Evolutionary conservation across 2,797 vertebrate genomes (phyloP).

Genomic region (Spizella passerina): DNA sequence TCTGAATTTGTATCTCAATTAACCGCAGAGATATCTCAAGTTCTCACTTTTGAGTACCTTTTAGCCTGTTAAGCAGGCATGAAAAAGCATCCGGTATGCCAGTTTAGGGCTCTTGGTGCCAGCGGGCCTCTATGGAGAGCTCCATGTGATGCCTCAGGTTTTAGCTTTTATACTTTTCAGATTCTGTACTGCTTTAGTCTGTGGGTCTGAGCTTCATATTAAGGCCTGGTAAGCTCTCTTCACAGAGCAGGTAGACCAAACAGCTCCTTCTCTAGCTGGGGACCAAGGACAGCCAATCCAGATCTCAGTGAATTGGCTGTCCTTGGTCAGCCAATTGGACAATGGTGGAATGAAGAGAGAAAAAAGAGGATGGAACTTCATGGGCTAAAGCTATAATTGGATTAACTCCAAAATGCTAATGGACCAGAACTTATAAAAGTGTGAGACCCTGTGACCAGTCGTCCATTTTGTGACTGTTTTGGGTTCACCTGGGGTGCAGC

Average conservation of each 20-base stretch:
- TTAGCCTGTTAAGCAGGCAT: neutral
- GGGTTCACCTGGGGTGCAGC: neutral
- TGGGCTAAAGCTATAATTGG: neutral
- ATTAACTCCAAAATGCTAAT: neutral
- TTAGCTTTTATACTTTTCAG: neutral
- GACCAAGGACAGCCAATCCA: neutral
- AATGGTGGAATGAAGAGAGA: rapidly evolving
- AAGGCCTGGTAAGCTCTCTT: neutral
- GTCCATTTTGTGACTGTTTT: neutral
- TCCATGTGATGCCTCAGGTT: neutral
- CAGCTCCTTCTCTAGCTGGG: neutral
- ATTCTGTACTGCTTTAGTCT: neutral
- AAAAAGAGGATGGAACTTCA: neutral
- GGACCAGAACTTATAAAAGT: neutral
- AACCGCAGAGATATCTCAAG: neutral
- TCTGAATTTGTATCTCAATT: neutral
- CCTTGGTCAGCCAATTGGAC: no score
- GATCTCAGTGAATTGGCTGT: neutral
- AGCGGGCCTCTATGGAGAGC: rapidly evolving
- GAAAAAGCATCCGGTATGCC: neutral
- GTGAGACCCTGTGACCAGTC: rapidly evolving
- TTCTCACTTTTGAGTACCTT: neutral
- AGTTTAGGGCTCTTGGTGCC: neutral
- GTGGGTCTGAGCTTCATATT: neutral
- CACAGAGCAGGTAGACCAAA: neutral